Evolutionary conservation across 2,888 invertebrate genomes (phyloP).

Genomic region (Scaptomyza cyrtandrae): DNA sequence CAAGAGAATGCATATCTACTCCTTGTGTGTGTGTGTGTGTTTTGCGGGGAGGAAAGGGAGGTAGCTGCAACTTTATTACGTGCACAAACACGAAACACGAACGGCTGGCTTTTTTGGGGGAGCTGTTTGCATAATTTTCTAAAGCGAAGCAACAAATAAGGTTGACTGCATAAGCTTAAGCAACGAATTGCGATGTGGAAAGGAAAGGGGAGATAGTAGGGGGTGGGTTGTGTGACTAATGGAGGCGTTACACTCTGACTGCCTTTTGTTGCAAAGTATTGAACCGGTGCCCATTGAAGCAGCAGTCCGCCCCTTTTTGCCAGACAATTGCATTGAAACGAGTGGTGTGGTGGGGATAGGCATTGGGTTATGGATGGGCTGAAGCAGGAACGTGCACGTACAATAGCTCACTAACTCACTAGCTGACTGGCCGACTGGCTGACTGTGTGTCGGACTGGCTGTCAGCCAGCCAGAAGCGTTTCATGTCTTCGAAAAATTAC

Average conservation of each 20-base stretch:
- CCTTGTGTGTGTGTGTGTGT: neutral
- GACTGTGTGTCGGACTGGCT: slow-evolving; percentile 10
- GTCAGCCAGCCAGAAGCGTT: slow-evolving; percentile 25
- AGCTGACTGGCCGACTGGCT: too few species aligned
- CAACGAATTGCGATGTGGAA: too few species aligned
- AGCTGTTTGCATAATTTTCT: slow-evolving; percentile 66
- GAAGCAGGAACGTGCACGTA: slow-evolving; percentile 31
- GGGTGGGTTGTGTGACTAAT: neutral
- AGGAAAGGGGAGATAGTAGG: neutral
- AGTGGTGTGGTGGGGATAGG: neutral
- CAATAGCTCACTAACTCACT: slow-evolving; percentile 47
- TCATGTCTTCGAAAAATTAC: slow-evolving; percentile 74
- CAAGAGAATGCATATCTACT: neutral
- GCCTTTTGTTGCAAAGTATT: slow-evolving; percentile 49
- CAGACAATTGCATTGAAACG: slow-evolving; percentile 38
- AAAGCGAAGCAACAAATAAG: slow-evolving; percentile 66
- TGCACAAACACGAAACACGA: slow-evolving; percentile 48
- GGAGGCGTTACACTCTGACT: neutral
- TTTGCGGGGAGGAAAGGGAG: neutral
- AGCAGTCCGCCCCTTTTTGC: slow-evolving; percentile 1
- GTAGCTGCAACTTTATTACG: slow-evolving; percentile 45
- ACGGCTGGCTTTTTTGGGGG: slow-evolving; percentile 29
- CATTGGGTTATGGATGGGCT: too few species aligned
- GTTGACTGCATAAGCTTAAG: slow-evolving; percentile 4
- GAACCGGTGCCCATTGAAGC: slow-evolving; percentile 37